phyloP scores from a whole-genome alignment of 2,797 vertebrate genomes.

The Smutsia temminckii region DNA sequence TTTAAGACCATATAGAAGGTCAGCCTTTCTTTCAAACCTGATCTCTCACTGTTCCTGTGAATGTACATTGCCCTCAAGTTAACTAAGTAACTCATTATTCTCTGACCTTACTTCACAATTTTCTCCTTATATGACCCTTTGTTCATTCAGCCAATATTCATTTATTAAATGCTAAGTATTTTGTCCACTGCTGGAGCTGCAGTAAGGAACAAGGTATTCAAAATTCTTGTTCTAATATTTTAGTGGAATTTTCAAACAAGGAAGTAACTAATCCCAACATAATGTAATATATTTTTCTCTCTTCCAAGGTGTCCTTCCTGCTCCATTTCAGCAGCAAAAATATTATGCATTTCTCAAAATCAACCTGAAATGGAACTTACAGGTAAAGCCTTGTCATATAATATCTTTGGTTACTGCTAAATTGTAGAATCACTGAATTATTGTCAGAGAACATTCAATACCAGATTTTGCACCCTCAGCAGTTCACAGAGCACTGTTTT shows the following conservation, averaged over 20 bases:
- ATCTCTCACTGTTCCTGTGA: neutral
- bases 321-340: slow-evolving; percentile 11
- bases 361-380: neutral
- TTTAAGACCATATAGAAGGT: neutral
- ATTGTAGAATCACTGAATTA: neutral
- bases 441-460: neutral
- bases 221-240: neutral
- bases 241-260: neutral
- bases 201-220: neutral
- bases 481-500: neutral
- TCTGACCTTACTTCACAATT: neutral
- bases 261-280: neutral
- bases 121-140: neutral
- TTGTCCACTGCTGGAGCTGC: neutral
- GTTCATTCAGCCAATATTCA: neutral
- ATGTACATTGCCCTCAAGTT: neutral
- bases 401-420: neutral
- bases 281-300: neutral
- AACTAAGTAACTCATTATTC: neutral
- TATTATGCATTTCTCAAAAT: neutral
- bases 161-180: neutral
- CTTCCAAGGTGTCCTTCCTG: neutral
- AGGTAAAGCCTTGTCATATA: neutral
- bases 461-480: neutral
- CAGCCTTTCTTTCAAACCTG: neutral